phyloP scores from a whole-genome alignment of 2,113 vertebrate genomes.

The Perca schrenkii region DNA sequence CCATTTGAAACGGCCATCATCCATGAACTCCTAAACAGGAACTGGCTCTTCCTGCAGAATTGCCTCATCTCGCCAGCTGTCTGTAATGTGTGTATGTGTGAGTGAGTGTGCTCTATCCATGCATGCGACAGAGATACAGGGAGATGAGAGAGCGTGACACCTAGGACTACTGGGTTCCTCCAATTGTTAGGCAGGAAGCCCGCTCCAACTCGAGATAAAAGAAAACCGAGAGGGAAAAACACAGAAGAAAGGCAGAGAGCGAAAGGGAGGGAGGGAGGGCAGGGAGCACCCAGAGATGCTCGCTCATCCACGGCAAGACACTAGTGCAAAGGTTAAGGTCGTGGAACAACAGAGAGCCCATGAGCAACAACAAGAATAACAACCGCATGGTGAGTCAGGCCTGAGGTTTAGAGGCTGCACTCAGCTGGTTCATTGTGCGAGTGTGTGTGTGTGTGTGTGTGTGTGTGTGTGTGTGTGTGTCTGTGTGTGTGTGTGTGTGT shows the following conservation, averaged over 20 bases:
- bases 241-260: slow-evolving; percentile 23
- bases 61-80: slow-evolving; percentile 51
- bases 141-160: slow-evolving; percentile 67
- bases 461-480: background rate
- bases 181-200: slow-evolving; percentile 80
- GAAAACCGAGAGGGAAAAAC: slow-evolving; percentile 50
- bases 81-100: slow-evolving; percentile 12
- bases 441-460: background rate
- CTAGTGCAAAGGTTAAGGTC: slow-evolving; percentile 75
- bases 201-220: slow-evolving; percentile 55
- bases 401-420: slow-evolving; percentile 41
- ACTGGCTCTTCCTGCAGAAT: slow-evolving; percentile 65
- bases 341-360: slow-evolving; percentile 29
- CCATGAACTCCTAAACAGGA: slow-evolving; percentile 56
- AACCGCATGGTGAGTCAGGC: slow-evolving; percentile 63
- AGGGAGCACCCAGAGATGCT: slow-evolving; percentile 33
- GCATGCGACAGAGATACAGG: slow-evolving; percentile 51
- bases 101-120: slow-evolving; percentile 27
- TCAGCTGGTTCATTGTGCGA: slow-evolving; percentile 26
- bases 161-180: slow-evolving; percentile 76
- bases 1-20: background rate
- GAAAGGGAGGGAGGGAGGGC: background rate
- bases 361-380: slow-evolving; percentile 35
- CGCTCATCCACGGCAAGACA: slow-evolving; percentile 46
- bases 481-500: background rate